These are phyloP conservation scores for Proteles cristata DNA, from an alignment of 2,113 vertebrate genomes.

Conservation along the genomic window DNA sequence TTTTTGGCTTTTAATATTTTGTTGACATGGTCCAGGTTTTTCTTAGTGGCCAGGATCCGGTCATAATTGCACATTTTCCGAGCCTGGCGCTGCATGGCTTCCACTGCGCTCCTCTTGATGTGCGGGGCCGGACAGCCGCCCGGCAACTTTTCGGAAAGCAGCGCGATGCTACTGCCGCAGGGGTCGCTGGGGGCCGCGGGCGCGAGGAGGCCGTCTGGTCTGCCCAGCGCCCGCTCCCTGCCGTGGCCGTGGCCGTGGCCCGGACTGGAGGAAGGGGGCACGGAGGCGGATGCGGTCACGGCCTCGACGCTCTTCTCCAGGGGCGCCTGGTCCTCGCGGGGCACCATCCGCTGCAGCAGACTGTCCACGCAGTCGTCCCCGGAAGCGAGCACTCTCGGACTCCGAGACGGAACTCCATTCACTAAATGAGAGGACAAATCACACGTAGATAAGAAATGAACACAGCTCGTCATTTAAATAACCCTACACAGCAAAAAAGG, in stretches of 20 bases:
- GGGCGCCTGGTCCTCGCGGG: constrained; percentile 81
- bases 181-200: constrained; percentile 54
- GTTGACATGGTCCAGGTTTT: constrained; percentile 91
- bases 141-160: constrained; percentile 79
- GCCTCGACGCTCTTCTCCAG: constrained; percentile 85
- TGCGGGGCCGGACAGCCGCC: constrained; percentile 77
- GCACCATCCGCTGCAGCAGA: constrained; percentile 85
- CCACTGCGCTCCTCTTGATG: constrained; percentile 88
- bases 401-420: constrained; percentile 67
- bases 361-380: constrained; percentile 84
- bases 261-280: constrained; percentile 79
- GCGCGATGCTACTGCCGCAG: constrained; percentile 56
- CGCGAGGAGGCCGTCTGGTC: constrained; percentile 77
- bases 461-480: neutral
- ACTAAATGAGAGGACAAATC: constrained; percentile 76
- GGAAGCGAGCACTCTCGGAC: constrained; percentile 74
- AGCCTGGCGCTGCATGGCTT: constrained; percentile 89
- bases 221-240: constrained; percentile 83
- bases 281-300: constrained; percentile 76
- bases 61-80: constrained; percentile 90
- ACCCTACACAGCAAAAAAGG: neutral
- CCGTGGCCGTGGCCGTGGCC: constrained; percentile 71
- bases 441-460: neutral
- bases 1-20: constrained; percentile 92
- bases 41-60: constrained; percentile 91